These are phyloP conservation scores for Vanacampus margaritifer DNA, from an alignment of 2,113 vertebrate species.

Conservation along the genomic window DNA sequence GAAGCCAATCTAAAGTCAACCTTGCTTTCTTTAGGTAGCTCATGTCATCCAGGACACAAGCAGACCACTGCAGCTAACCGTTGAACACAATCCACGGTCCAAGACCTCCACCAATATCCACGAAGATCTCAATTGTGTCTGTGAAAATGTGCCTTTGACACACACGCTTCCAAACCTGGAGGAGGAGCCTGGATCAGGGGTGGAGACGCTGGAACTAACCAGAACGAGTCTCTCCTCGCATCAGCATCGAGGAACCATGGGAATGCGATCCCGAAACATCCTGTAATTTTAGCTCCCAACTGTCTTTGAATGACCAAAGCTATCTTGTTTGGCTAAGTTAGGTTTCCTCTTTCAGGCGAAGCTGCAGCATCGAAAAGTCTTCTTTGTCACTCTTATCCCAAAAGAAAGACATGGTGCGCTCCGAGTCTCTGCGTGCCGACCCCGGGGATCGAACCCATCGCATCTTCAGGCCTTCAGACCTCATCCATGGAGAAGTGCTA, in stretches of 20 bases:
- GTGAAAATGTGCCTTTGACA: constrained; percentile 32
- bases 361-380: constrained; percentile 90
- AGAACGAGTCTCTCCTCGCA: constrained; percentile 30
- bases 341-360: constrained; percentile 75
- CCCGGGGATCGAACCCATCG: constrained; percentile 77
- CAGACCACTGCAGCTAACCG: constrained; percentile 87
- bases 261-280: constrained; percentile 68
- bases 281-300: constrained; percentile 56
- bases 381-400: constrained; percentile 76
- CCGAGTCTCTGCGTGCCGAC: constrained; percentile 84
- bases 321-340: not conserved
- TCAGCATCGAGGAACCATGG: constrained; percentile 49
- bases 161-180: constrained; percentile 54
- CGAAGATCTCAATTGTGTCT: constrained; percentile 13
- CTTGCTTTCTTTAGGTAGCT: constrained; percentile 76
- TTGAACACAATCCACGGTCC: constrained; percentile 84
- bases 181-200: constrained; percentile 57
- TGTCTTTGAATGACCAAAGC: not conserved
- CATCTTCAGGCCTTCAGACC: constrained; percentile 94
- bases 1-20: not conserved
- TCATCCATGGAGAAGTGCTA: constrained; percentile 91
- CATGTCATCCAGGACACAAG: constrained; percentile 86
- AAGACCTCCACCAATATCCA: constrained; percentile 26
- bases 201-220: constrained; percentile 54
- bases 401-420: constrained; percentile 88